Evolutionary conservation across 2,888 invertebrate species (phyloP).

Genomic region (Microdon myrmicae): DNA sequence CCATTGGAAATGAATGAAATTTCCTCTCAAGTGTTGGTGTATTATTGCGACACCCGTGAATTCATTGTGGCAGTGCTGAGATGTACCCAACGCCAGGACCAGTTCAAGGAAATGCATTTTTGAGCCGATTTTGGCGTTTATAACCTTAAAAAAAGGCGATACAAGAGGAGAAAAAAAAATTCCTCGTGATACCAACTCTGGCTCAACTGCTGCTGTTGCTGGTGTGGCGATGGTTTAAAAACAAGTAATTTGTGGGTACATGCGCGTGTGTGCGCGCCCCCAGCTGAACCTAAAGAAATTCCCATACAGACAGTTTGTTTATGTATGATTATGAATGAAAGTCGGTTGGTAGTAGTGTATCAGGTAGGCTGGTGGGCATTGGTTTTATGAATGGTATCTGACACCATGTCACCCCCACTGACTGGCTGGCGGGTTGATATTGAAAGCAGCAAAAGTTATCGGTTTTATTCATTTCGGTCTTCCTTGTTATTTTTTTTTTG

Average conservation of each 20-base stretch:
- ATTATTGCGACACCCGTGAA: slow-evolving; percentile 3
- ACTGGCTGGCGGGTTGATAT: slow-evolving; percentile 8
- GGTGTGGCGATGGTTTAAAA: slow-evolving; percentile 5
- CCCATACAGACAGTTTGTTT: slow-evolving; percentile 47
- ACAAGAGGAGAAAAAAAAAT: slow-evolving; percentile 6
- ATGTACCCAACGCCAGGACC: slow-evolving; percentile 1
- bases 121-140: slow-evolving; percentile 32
- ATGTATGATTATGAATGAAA: slow-evolving; percentile 47
- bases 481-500: slow-evolving; percentile 1
- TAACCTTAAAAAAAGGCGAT: slow-evolving; percentile 21
- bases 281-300: slow-evolving; percentile 29
- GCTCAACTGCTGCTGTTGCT: slow-evolving; percentile 2
- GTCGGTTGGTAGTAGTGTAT: slow-evolving; percentile 28
- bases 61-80: slow-evolving; percentile 9
- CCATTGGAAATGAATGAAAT: slow-evolving; percentile 25
- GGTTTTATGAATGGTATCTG: slow-evolving; percentile 43
- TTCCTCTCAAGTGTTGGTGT: slow-evolving; percentile 13
- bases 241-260: slow-evolving; percentile 31
- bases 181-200: slow-evolving; percentile 26
- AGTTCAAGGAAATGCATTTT: slow-evolving; percentile 24
- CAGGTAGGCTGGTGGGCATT: background rate
- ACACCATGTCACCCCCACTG: slow-evolving; percentile 30
- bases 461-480: background rate
- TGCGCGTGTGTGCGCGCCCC: slow-evolving; percentile 17
- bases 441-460: slow-evolving; percentile 15